phyloP scores from a whole-genome alignment of 2,113 vertebrate species.

The Python bivittatus region DNA sequence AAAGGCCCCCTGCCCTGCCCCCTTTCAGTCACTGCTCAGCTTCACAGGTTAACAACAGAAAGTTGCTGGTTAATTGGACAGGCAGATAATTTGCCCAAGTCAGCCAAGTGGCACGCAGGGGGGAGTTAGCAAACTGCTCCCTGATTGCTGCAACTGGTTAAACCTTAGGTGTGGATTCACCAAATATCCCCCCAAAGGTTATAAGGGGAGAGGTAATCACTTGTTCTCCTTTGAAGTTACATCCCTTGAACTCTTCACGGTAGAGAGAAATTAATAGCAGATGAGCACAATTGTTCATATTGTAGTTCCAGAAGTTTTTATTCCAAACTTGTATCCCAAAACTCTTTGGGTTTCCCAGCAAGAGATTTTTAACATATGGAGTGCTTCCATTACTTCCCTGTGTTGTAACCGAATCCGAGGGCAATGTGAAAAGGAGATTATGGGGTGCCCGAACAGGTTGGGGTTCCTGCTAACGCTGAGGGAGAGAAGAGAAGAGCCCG shows the following conservation, averaged over 20 bases:
- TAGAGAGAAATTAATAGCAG: no score
- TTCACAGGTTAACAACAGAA: no score
- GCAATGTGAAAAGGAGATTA: no score
- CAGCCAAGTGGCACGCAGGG: neutral
- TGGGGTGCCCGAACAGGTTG: no score
- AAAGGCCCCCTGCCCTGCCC: neutral
- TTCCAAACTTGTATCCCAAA: neutral
- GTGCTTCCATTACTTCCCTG: neutral
- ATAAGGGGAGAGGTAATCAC: neutral
- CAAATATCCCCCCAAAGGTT: neutral
- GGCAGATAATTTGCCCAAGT: neutral
- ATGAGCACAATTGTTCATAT: neutral
- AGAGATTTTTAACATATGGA: neutral
- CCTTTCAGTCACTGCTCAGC: no score
- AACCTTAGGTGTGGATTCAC: neutral
- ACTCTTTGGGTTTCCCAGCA: neutral
- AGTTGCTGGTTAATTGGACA: no score
- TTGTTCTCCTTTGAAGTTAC: neutral
- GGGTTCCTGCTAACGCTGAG: no score
- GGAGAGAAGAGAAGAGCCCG: no score
- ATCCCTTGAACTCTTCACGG: neutral
- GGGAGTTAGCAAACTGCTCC: neutral
- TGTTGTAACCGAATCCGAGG: neutral
- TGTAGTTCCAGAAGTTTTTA: neutral
- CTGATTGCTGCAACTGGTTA: no score